Conservation (phyloP, 2,888 invertebrate species). For the Tholera decimalis region DNA sequence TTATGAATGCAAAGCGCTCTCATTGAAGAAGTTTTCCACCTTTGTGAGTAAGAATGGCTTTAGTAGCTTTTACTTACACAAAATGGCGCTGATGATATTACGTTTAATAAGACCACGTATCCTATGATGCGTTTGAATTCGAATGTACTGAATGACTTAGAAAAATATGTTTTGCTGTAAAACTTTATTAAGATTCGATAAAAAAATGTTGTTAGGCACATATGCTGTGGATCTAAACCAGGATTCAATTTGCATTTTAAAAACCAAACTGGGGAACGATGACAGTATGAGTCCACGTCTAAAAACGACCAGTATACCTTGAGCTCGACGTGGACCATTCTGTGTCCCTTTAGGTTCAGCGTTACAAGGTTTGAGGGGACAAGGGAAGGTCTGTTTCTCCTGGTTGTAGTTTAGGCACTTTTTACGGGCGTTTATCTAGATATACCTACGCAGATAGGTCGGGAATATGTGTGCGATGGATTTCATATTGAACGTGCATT, state of each 20-base stretch:
- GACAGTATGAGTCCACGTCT: slow-evolving; percentile 52
- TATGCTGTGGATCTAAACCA: slow-evolving; percentile 59
- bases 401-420: slow-evolving; percentile 60
- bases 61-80: slow-evolving; percentile 13
- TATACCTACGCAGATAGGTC: slow-evolving; percentile 60
- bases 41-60: slow-evolving; percentile 32
- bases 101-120: slow-evolving; percentile 24
- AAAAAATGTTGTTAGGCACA: slow-evolving; percentile 43
- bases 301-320: slow-evolving; percentile 40
- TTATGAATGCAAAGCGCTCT: slow-evolving; percentile 43
- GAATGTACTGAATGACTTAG: background rate
- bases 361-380: background rate
- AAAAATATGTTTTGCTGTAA: slow-evolving; percentile 8
- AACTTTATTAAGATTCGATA: slow-evolving; percentile 39
- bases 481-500: slow-evolving; percentile 50
- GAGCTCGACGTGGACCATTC: slow-evolving; percentile 35
- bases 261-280: slow-evolving; percentile 62
- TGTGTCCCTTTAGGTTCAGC: slow-evolving; percentile 17
- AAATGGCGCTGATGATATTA: slow-evolving; percentile 8
- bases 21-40: slow-evolving; percentile 49
- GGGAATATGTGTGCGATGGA: slow-evolving; percentile 39
- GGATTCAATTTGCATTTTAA: slow-evolving; percentile 76
- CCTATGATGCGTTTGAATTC: slow-evolving; percentile 3
- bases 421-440: slow-evolving; percentile 69
- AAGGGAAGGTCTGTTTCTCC: slow-evolving; percentile 39